Conservation (phyloP, 2,113 vertebrate species). For the Nothocercus nigrocapillus region DNA sequence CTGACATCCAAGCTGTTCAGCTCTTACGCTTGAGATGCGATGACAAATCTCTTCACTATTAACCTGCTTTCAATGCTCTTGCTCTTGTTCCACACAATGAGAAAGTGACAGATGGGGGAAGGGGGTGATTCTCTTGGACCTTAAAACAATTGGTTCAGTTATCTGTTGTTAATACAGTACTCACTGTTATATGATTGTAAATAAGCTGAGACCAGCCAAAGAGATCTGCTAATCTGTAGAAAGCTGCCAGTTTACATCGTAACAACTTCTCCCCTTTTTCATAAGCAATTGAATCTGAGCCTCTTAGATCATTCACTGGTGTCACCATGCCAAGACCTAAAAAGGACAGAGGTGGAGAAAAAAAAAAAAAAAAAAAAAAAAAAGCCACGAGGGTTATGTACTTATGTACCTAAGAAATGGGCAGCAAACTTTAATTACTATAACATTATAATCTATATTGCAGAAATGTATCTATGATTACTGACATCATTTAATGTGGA, state of each 20-base stretch:
- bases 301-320: conserved; percentile 95
- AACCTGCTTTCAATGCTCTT: background rate
- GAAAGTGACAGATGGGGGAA: background rate
- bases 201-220: conserved; percentile 98
- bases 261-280: conserved; percentile 96
- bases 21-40: background rate
- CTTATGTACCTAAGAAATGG: background rate
- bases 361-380: background rate
- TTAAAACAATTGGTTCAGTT: conserved; percentile 34
- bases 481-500: background rate
- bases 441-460: background rate
- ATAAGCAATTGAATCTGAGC: conserved; percentile 96
- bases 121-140: background rate
- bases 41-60: conserved; percentile 33
- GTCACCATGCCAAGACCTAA: conserved; percentile 98
- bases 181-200: conserved; percentile 98
- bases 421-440: background rate
- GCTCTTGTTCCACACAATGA: background rate
- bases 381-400: background rate
- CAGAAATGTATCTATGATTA: background rate
- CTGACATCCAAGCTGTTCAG: background rate
- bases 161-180: conserved; percentile 42
- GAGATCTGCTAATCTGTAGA: conserved; percentile 94
- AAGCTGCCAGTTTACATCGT: conserved; percentile 94
- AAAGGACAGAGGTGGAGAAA: background rate